These are phyloP conservation scores for Monochamus alternatus DNA, from an alignment of 2,888 invertebrate genomes.

Conservation along the genomic window DNA sequence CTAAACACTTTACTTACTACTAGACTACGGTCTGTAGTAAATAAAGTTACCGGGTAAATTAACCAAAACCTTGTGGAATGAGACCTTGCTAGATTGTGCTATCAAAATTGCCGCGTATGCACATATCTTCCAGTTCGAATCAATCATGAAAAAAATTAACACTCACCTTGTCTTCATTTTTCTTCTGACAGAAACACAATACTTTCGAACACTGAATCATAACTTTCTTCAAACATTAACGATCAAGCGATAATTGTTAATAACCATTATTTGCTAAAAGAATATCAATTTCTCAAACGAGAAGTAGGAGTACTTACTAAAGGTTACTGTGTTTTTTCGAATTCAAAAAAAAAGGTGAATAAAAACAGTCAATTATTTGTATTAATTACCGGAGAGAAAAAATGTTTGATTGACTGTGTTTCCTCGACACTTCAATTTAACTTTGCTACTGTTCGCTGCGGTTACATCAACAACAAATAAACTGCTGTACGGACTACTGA, in stretches of 20 bases:
- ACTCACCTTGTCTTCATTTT: slow-evolving; percentile 4
- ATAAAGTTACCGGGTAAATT: no score
- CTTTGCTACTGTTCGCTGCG: slow-evolving; percentile 7
- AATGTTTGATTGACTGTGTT: slow-evolving; percentile 4
- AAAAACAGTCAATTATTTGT: slow-evolving; percentile 7
- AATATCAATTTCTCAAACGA: background rate
- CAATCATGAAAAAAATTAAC: background rate
- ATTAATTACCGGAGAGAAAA: background rate
- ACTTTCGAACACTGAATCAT: slow-evolving; percentile 9
- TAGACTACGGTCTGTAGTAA: no score
- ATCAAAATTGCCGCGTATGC: background rate
- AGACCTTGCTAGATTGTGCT: no score
- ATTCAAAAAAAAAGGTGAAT: background rate
- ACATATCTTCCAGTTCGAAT: background rate
- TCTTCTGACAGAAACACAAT: background rate
- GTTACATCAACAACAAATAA: slow-evolving; percentile 4
- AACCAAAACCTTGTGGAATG: no score
- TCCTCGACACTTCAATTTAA: slow-evolving; percentile 1
- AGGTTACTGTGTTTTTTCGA: background rate
- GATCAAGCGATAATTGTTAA: background rate
- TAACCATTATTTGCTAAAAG: background rate
- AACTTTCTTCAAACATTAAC: background rate
- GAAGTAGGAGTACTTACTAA: slow-evolving; percentile 7
- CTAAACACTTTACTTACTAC: no score
- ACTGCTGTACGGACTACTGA: slow-evolving; percentile 1